Percentiles rank a stretch among this genome's conserved stretches.
phyloP scores from a whole-genome alignment of 2,113 vertebrate genomes.

The Spea multiplicata region DNA sequence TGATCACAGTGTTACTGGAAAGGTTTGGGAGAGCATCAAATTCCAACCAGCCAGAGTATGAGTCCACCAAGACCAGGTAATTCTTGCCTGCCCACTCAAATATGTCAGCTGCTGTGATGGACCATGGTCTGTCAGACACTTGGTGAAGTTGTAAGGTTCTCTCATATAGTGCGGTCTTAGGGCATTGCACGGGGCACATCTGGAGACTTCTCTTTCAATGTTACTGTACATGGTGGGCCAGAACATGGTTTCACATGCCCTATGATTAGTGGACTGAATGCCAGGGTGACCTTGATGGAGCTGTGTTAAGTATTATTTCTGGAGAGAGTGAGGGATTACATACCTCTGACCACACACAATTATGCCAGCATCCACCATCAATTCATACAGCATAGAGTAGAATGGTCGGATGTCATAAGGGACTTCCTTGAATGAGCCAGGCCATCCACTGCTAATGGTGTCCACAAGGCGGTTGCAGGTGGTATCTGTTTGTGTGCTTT shows the following conservation, averaged over 20 bases:
- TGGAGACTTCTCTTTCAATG: no score
- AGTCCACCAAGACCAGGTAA: background rate
- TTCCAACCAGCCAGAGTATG: background rate
- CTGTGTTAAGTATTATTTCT: background rate
- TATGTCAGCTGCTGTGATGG: no score
- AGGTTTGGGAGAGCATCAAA: background rate
- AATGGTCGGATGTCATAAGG: background rate
- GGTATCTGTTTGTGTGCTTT: background rate
- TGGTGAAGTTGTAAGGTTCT: no score
- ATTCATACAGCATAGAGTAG: background rate
- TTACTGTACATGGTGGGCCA: no score
- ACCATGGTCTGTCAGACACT: no score
- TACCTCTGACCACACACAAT: no score
- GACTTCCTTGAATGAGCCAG: background rate
- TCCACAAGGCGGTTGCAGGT: background rate
- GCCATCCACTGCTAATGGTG: background rate
- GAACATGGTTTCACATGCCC: no score
- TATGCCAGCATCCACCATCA: background rate
- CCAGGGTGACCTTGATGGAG: no score
- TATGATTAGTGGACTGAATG: background rate
- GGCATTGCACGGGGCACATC: no score
- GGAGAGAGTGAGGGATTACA: no score
- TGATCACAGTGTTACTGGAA: constrained; percentile 1
- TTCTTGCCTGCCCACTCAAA: background rate
- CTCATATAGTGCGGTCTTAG: no score